Conservation (phyloP, 2,888 invertebrate genomes). For the Athripsodes cinereus region DNA sequence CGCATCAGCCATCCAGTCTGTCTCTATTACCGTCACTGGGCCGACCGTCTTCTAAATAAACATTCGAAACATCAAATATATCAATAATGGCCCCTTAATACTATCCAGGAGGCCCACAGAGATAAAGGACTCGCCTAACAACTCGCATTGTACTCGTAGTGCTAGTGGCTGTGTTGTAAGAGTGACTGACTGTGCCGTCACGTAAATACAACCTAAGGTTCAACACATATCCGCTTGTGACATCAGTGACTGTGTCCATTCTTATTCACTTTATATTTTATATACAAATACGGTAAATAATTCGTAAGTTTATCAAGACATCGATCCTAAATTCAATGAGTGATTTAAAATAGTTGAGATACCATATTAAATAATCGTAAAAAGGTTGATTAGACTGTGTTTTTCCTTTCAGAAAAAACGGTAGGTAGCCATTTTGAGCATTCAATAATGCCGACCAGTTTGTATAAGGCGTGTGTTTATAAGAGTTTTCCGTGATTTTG, state of each 20-base stretch:
- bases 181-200: constrained; percentile 6
- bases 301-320: constrained; percentile 3
- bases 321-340: constrained; percentile 8
- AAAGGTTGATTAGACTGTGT: constrained; percentile 11
- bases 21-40: constrained; percentile 17
- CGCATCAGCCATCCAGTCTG: constrained; percentile 18
- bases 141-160: neutral
- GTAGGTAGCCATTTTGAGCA: constrained; percentile 22
- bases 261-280: neutral
- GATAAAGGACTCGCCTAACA: constrained; percentile 13
- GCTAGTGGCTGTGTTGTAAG: neutral
- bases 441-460: constrained; percentile 15
- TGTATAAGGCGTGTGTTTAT: constrained; percentile 12
- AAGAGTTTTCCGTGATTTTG: too few species aligned
- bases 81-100: constrained; percentile 14
- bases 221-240: constrained; percentile 6
- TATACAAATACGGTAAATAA: constrained; percentile 6
- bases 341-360: neutral
- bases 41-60: constrained; percentile 17
- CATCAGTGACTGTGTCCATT: constrained; percentile 13
- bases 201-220: constrained; percentile 11
- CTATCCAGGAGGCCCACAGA: constrained; percentile 3
- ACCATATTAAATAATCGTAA: neutral
- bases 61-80: constrained; percentile 9
- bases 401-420: constrained; percentile 17